phyloP scores from a whole-genome alignment of 2,797 vertebrate species.

The Denticeps clupeoides region DNA sequence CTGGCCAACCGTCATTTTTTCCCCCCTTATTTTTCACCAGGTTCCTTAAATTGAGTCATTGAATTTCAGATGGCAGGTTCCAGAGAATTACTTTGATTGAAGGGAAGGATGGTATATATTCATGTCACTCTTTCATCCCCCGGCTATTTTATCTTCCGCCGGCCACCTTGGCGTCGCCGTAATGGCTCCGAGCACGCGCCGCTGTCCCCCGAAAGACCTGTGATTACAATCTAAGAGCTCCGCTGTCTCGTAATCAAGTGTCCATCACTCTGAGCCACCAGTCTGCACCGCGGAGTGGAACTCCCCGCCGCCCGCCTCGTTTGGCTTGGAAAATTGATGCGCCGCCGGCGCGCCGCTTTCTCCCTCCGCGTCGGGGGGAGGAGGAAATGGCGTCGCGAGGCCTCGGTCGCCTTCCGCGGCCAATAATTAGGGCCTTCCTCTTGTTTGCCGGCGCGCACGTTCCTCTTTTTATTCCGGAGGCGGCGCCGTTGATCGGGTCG shows the following conservation, averaged over 20 bases:
- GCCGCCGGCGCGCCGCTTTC: no score
- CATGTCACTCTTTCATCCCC: no score
- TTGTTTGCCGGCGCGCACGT: no score
- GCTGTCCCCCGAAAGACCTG: constrained; percentile 25
- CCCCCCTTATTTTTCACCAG: no score
- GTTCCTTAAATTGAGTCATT: no score
- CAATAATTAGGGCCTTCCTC: no score
- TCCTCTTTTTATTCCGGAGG: neutral
- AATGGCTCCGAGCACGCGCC: constrained; percentile 19
- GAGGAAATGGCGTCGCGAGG: no score
- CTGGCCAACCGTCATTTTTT: no score
- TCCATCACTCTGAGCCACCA: constrained; percentile 22
- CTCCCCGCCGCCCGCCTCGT: constrained; percentile 22
- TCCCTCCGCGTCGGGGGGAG: no score
- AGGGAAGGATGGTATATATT: no score
- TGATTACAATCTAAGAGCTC: constrained; percentile 34
- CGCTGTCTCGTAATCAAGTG: constrained; percentile 33
- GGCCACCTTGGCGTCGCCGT: constrained; percentile 17
- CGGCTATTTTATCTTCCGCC: constrained; percentile 7
- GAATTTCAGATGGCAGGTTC: constrained; percentile 4
- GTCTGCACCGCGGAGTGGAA: constrained; percentile 4
- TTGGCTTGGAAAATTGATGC: constrained; percentile 31
- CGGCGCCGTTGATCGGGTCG: neutral
- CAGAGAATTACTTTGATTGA: no score
- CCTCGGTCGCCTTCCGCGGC: no score